Conservation (phyloP, 2,113 vertebrate genomes). For the Neolamprologus sp. region DNA sequence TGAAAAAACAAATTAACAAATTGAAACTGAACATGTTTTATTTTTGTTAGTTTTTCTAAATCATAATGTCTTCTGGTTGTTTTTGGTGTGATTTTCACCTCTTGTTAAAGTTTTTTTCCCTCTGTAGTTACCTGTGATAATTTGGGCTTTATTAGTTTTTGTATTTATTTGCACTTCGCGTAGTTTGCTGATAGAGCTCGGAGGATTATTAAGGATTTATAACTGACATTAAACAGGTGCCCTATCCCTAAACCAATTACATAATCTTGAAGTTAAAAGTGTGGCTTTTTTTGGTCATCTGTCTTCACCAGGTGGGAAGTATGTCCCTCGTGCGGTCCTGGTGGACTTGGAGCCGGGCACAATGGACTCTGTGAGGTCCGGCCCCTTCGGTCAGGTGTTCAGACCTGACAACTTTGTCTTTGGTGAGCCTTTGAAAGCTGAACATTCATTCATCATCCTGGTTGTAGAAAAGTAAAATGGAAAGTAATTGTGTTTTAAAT, state of each 20-base stretch:
- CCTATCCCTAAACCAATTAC: background rate
- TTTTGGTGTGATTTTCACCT: background rate
- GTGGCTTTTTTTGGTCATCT: background rate
- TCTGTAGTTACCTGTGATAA: background rate
- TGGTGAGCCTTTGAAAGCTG: constrained; percentile 15
- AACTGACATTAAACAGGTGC: background rate
- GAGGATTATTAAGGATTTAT: background rate
- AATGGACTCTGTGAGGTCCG: constrained; percentile 58
- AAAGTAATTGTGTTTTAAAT: background rate
- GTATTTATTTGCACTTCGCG: accelerated
- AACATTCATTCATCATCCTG: background rate
- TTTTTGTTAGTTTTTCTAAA: background rate
- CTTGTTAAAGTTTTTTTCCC: background rate
- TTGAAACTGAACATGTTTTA: background rate
- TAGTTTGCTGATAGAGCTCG: background rate
- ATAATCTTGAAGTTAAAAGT: background rate
- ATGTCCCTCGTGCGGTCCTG: constrained; percentile 56
- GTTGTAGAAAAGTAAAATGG: background rate
- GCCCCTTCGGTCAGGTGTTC: constrained; percentile 51
- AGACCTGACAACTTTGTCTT: constrained; percentile 62
- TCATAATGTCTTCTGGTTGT: background rate
- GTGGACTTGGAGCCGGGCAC: constrained; percentile 58
- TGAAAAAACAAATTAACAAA: background rate
- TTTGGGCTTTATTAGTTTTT: background rate
- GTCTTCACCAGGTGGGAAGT: constrained; percentile 37